These are phyloP conservation scores for Hydrocynus forskahlii DNA, from an alignment of 2,797 vertebrate genomes.

Conservation along the genomic window DNA sequence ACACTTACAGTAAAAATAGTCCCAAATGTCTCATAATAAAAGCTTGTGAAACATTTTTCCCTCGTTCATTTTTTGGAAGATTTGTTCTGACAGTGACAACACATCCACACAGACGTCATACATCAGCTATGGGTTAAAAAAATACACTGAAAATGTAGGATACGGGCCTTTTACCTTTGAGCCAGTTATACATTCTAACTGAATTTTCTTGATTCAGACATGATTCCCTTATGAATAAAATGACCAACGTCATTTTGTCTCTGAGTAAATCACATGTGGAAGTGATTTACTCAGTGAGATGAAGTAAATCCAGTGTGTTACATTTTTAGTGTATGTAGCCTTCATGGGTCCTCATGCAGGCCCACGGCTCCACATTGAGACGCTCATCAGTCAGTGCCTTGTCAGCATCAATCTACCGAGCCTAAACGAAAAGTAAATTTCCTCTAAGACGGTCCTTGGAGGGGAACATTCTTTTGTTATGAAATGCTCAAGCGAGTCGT, in stretches of 20 bases:
- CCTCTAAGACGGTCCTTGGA: constrained; percentile 3
- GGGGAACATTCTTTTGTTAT: constrained; percentile 29
- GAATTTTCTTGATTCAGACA: too few species aligned
- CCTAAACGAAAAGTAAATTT: constrained; percentile 14
- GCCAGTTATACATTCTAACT: background rate
- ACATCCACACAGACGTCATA: too few species aligned
- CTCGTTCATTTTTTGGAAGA: too few species aligned
- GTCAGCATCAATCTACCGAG: constrained; percentile 24
- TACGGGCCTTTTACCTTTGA: background rate
- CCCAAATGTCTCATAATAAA: too few species aligned
- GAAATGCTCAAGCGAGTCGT: constrained; percentile 6
- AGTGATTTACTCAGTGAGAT: background rate
- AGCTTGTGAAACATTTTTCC: too few species aligned
- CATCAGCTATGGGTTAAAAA: too few species aligned
- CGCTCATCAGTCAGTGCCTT: background rate
- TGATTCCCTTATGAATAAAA: too few species aligned
- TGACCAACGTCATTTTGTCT: background rate
- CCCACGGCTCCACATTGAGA: background rate
- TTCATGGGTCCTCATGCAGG: background rate
- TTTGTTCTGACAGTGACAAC: too few species aligned
- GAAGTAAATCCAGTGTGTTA: background rate
- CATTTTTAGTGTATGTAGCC: background rate
- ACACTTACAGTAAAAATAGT: too few species aligned
- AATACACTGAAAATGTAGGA: too few species aligned
- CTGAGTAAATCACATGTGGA: background rate